phyloP scores from a whole-genome alignment of 2,797 vertebrate genomes.

The Dendrocincla tyrannina region DNA sequence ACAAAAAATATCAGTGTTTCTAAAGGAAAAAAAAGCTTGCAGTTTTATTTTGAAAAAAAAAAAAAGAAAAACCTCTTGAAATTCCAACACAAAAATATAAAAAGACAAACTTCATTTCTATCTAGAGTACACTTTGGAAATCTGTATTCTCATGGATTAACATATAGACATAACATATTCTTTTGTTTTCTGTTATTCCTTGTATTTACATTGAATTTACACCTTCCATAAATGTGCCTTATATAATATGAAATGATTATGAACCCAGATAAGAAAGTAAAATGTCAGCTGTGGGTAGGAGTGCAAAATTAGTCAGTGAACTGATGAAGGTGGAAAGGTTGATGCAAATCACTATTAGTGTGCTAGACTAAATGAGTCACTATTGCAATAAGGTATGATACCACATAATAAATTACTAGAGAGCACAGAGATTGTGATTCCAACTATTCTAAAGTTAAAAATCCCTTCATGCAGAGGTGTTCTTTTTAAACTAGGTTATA shows the following conservation, averaged over 20 bases:
- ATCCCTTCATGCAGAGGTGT: neutral
- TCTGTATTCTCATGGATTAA: neutral
- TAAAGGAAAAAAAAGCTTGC: neutral
- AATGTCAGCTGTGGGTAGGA: neutral
- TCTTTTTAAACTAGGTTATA: neutral
- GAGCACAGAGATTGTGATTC: neutral
- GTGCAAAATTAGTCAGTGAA: neutral
- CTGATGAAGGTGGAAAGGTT: neutral
- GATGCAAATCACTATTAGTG: neutral
- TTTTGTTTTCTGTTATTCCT: neutral
- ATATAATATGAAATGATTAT: neutral
- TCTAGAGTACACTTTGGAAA: neutral
- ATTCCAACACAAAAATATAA: neutral
- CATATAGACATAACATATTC: neutral
- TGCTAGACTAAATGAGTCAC: neutral
- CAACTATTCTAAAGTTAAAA: neutral
- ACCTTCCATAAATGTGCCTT: neutral
- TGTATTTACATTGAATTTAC: neutral
- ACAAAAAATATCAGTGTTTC: neutral
- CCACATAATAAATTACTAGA: neutral
- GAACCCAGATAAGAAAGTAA: neutral
- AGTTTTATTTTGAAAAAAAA: neutral
- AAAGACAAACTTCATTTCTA: neutral
- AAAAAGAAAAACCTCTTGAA: fast-evolving
- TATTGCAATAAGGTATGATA: neutral